These are phyloP conservation scores for Eulemur coronatus DNA, from an alignment of 2,797 vertebrate genomes.

Conservation along the genomic window DNA sequence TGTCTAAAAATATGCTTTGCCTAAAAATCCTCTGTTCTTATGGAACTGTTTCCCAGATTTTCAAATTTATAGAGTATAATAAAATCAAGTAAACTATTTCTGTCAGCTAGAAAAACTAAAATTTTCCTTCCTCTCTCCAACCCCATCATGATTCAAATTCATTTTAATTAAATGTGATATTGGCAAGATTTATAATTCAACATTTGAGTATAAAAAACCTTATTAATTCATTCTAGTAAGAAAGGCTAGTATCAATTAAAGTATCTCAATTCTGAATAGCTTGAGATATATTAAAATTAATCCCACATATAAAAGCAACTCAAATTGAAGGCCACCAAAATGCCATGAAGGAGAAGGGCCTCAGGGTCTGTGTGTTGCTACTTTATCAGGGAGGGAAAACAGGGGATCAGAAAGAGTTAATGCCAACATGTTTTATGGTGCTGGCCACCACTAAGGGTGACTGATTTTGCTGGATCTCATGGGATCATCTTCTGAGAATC, in stretches of 20 bases:
- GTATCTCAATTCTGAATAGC: not conserved
- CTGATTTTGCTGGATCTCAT: not conserved
- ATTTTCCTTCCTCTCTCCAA: not conserved
- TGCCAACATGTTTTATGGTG: not conserved
- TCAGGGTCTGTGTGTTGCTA: not conserved
- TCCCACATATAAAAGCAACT: not conserved
- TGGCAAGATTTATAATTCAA: conserved; percentile 32
- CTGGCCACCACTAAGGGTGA: rapidly evolving
- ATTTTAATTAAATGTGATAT: conserved; percentile 38
- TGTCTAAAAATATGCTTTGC: not conserved
- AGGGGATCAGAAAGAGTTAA: not conserved
- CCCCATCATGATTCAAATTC: not conserved
- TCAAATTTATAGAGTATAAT: not conserved
- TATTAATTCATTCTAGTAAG: conserved; percentile 20
- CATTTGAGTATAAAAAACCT: not conserved
- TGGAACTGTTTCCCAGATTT: not conserved
- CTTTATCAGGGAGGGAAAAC: not conserved
- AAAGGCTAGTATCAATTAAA: conserved; percentile 28
- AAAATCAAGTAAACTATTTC: not conserved
- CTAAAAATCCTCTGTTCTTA: not conserved
- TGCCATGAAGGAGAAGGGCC: not conserved
- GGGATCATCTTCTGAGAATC: not conserved
- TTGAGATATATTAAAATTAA: conserved; percentile 34
- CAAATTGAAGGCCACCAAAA: not conserved
- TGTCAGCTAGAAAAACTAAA: conserved; percentile 11